phyloP scores from a whole-genome alignment of 1,140 invertebrate species.

The Penaeus chinensis region DNA sequence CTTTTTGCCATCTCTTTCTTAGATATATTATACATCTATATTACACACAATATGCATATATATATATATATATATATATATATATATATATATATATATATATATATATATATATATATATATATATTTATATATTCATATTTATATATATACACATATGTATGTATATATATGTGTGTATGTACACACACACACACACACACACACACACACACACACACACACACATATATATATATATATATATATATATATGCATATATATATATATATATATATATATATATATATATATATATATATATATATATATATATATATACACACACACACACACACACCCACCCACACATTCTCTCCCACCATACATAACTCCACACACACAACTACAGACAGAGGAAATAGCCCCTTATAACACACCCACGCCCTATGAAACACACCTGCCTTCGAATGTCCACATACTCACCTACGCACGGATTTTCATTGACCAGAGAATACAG shows the following conservation, averaged over 20 bases:
- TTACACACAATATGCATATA: slow-evolving; percentile 31
- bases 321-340: slow-evolving; percentile 21
- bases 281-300: not conserved
- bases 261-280: not conserved
- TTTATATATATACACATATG: not conserved
- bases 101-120: slow-evolving; percentile 28
- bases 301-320: slow-evolving; percentile 32
- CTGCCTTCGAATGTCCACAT: not conserved
- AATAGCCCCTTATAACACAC: not conserved
- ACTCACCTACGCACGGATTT: slow-evolving; percentile 52
- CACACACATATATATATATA: slow-evolving; percentile 3
- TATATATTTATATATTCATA: slow-evolving; percentile 22
- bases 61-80: not conserved
- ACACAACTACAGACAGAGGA: not conserved
- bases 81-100: slow-evolving; percentile 8
- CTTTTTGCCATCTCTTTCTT: not conserved
- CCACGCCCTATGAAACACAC: not conserved
- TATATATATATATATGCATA: not conserved
- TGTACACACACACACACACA: not conserved
- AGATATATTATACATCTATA: slow-evolving; percentile 44
- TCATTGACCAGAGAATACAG: slow-evolving; percentile 52
- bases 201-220: not conserved
- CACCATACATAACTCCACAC: not conserved
- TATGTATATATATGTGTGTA: not conserved
- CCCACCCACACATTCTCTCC: slow-evolving; percentile 5